A percentile compares a stretch with the other conserved stretches of the same genome.
These are phyloP conservation scores for Parasteatoda lunata DNA, from an alignment of 2,888 invertebrate species.

Conservation along the genomic window DNA sequence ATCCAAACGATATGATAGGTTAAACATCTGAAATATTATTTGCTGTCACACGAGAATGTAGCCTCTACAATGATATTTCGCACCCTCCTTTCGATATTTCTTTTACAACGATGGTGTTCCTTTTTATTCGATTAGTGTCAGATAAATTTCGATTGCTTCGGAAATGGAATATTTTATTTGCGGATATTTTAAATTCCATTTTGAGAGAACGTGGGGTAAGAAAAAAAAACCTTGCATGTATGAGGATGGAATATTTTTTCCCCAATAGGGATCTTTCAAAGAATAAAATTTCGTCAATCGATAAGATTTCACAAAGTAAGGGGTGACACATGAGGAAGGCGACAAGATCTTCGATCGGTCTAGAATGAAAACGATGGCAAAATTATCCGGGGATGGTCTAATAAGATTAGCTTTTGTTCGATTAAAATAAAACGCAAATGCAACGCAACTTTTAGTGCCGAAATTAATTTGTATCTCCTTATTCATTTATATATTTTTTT, in stretches of 20 bases:
- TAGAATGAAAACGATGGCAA: constrained; percentile 32
- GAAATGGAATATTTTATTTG: constrained; percentile 33
- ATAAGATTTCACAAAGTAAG: constrained; percentile 30
- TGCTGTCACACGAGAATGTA: too few relatives aligned
- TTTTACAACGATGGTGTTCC: constrained; percentile 1
- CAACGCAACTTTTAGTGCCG: neutral
- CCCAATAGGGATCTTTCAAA: neutral
- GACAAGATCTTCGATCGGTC: constrained; percentile 57
- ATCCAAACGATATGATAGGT: too few relatives aligned
- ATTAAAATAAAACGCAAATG: neutral
- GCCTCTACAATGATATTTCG: neutral
- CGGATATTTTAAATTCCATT: constrained; percentile 49
- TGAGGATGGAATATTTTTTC: constrained; percentile 39
- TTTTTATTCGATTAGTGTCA: constrained; percentile 37
- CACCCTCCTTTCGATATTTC: neutral
- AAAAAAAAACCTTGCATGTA: constrained; percentile 19
- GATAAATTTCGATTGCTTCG: constrained; percentile 31
- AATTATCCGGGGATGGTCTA: constrained; percentile 37
- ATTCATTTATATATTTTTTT: too few relatives aligned
- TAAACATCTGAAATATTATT: too few relatives aligned
- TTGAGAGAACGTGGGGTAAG: constrained; percentile 14
- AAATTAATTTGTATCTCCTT: too few relatives aligned
- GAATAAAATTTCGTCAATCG: constrained; percentile 43
- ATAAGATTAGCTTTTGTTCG: neutral
- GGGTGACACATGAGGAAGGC: constrained; percentile 19